Evolutionary conservation across 2,888 invertebrate genomes (phyloP).

Genomic region (Folsomia candida): DNA sequence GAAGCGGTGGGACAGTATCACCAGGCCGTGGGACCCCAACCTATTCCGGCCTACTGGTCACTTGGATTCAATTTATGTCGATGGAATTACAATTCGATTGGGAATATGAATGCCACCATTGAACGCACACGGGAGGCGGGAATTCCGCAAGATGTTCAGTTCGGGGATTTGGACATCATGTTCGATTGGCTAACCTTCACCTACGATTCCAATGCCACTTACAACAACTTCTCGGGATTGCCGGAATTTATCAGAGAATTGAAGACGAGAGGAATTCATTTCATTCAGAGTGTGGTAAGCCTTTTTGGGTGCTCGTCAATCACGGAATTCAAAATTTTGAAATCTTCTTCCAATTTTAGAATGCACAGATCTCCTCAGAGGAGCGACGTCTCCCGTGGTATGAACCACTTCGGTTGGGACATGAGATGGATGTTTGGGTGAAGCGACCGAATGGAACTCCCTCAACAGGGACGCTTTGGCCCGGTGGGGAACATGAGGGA

Average conservation of each 20-base stretch:
- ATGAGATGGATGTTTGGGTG: conserved; percentile 49
- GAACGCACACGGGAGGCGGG: conserved; percentile 67
- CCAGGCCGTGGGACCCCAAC: conserved; percentile 65
- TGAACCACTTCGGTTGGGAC: conserved; percentile 39
- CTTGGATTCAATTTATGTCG: conserved; percentile 77
- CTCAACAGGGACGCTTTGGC: not conserved
- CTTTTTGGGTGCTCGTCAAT: too few species aligned
- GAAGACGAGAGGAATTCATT: conserved; percentile 59
- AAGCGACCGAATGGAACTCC: conserved; percentile 22
- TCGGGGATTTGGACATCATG: conserved; percentile 38
- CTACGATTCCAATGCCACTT: conserved; percentile 62
- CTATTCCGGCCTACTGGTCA: conserved; percentile 82
- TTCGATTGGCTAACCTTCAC: conserved; percentile 68
- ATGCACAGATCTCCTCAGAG: too few species aligned
- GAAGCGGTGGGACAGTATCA: conserved; percentile 69
- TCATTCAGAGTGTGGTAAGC: conserved; percentile 44
- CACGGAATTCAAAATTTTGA: too few species aligned
- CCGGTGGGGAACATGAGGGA: conserved; percentile 12
- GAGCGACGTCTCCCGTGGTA: too few species aligned
- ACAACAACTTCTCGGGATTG: conserved; percentile 64
- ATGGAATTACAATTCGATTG: conserved; percentile 66
- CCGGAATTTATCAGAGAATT: conserved; percentile 67
- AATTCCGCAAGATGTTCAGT: conserved; percentile 62
- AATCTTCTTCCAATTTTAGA: too few species aligned
- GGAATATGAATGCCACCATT: conserved; percentile 66